Conservation (phyloP, 2,888 invertebrate genomes). For the Syritta pipiens region DNA sequence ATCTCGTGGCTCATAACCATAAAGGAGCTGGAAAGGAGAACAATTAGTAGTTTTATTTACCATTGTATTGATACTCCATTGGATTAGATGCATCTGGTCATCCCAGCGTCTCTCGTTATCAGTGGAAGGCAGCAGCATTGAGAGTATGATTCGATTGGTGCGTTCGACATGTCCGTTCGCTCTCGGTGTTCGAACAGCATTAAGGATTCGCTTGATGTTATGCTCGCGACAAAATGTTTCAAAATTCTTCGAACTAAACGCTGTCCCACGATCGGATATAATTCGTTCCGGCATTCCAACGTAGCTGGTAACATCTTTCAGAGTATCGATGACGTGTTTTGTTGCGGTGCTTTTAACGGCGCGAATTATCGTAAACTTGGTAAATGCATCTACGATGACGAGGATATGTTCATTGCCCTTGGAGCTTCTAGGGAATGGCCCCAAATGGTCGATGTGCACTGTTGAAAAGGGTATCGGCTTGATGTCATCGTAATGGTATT, state of each 20-base stretch:
- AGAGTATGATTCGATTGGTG: conserved; percentile 29
- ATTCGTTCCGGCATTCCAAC: conserved; percentile 71
- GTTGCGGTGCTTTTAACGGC: conserved; percentile 44
- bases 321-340: conserved; percentile 21
- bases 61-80: conserved; percentile 2
- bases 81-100: neutral
- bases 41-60: neutral
- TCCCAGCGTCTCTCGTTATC: conserved; percentile 5
- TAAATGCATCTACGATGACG: conserved; percentile 45
- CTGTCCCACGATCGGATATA: conserved; percentile 71
- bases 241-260: conserved; percentile 69
- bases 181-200: conserved; percentile 70
- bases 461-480: conserved; percentile 22
- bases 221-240: conserved; percentile 57
- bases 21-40: conserved; percentile 7
- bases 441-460: neutral
- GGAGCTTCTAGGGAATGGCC: conserved; percentile 42
- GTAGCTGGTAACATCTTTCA: conserved; percentile 43
- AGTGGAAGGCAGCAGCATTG: neutral
- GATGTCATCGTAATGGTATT: conserved; percentile 40
- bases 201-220: conserved; percentile 70
- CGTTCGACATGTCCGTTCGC: conserved; percentile 67
- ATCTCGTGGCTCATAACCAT: conserved; percentile 5
- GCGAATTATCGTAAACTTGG: conserved; percentile 32
- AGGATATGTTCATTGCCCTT: conserved; percentile 40